phyloP scores from a whole-genome alignment of 2,113 vertebrate genomes.

The Spizaetus ornatus region DNA sequence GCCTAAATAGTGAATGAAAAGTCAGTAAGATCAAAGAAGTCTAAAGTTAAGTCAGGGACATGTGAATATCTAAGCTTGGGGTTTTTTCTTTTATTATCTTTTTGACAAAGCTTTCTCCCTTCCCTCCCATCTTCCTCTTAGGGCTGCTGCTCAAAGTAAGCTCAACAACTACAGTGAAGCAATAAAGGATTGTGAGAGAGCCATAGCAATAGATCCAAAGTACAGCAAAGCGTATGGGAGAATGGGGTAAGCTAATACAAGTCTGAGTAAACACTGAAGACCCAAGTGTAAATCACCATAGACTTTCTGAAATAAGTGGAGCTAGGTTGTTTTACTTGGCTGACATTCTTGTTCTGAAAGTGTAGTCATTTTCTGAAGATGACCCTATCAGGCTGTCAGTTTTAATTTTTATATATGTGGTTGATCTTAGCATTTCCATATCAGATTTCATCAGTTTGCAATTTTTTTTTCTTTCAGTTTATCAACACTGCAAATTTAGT shows the following conservation, averaged over 20 bases:
- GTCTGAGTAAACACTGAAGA: not conserved
- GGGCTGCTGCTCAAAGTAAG: constrained; percentile 96
- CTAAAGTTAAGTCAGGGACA: not conserved
- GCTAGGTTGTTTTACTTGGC: not conserved
- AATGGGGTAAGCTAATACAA: constrained; percentile 87
- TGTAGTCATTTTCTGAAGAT: not conserved
- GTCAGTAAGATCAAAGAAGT: not conserved
- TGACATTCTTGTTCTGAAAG: not conserved
- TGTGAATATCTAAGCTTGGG: not conserved
- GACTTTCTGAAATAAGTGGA: not conserved
- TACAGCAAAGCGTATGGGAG: constrained; percentile 98
- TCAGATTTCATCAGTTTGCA: not conserved
- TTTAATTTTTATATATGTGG: not conserved
- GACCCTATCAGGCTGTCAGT: not conserved
- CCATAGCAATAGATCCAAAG: constrained; percentile 90
- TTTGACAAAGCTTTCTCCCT: not conserved
- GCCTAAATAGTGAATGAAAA: not conserved
- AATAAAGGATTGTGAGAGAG: constrained; percentile 90
- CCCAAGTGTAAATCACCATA: not conserved
- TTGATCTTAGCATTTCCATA: not conserved
- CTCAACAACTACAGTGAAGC: constrained; percentile 89
- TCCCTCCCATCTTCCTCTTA: constrained; percentile 30
- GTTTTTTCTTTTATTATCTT: not conserved
- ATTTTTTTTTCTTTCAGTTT: not conserved
- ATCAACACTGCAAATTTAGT: not conserved